Conservation (phyloP, 2,113 vertebrate genomes). For the Eulacestoma nigropectus region DNA sequence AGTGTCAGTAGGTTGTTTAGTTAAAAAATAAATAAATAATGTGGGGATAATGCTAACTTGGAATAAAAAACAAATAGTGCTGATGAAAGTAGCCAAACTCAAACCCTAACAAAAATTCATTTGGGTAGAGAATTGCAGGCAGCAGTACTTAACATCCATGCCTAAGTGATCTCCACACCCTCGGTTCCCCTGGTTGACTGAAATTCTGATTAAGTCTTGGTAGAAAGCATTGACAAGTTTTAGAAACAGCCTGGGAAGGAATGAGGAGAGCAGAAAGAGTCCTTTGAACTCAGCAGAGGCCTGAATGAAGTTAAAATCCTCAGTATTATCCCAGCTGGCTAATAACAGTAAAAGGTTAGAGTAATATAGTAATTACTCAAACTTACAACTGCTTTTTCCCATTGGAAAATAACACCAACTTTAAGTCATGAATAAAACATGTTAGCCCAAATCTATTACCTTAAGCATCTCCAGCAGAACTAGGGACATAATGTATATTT, state of each 20-base stretch:
- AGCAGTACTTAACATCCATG: background rate
- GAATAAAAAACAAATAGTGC: background rate
- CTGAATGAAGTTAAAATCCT: background rate
- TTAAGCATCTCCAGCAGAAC: background rate
- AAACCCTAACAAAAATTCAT: background rate
- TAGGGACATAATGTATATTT: background rate
- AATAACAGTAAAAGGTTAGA: slow-evolving; percentile 18
- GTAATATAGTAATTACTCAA: slow-evolving; percentile 15
- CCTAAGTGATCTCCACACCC: background rate
- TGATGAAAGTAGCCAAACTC: background rate
- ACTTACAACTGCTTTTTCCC: background rate
- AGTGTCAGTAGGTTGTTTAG: background rate
- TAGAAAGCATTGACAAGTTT: background rate
- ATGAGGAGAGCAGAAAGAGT: background rate
- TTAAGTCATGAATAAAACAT: slow-evolving; percentile 25
- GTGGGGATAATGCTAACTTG: background rate
- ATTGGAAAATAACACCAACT: background rate
- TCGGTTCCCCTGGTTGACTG: background rate
- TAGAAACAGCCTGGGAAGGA: background rate
- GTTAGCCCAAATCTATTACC: background rate
- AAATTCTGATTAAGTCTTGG: background rate
- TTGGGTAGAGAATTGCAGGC: background rate
- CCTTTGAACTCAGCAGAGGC: background rate
- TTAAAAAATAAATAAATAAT: background rate
- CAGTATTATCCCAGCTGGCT: background rate